Evolutionary conservation across 2,888 invertebrate genomes (phyloP), one percentile per base, ranked within the genome.

Genomic region (Dynastes hyllus): DNA sequence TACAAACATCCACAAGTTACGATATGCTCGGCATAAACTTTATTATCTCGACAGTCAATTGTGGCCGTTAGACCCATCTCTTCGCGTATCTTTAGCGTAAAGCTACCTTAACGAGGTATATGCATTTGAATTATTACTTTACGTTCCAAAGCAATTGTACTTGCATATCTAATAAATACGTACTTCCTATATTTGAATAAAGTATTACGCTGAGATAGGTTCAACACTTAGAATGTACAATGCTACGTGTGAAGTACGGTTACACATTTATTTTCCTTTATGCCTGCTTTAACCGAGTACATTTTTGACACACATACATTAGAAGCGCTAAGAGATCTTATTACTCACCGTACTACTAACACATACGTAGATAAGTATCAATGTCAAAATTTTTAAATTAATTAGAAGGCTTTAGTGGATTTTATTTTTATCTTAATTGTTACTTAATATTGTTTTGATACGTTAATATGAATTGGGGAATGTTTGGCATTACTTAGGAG

Each of bases 171-270:
- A 67, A 67, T 45, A 58, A 22, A 22, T 58, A 63, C 63, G 32
- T 63, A 67, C 67, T 67, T 67, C 67, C 67, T 67, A 67, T 27
- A 58, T 22, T 67, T 67, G 45, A 50, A 67, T 67, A 67, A 67
- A 50, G 67, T 67, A 45, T 50, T 45, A 67, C 67, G 63, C 63
- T 13, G 11, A 63, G 27, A 63, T 27, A 63, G 29, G 63, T 32
- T 63, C 27, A 63, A 32, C 63, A 29, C 29, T 27, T 32, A n/a
- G 63, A 63, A 63, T 29, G 27, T 29, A 67, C 40, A 45, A 50
- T 22, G 22, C 45, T 16, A 67, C 67, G 50, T 67, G 50, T 67
- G 32, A 50, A 45, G 50, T 50, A 67, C 67, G 50, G 67, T 67
- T 67, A 67, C 50, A 27, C n/a, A 45, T 45, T 67, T 67, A 45